Evolutionary conservation across 2,888 invertebrate genomes (phyloP), one percentile per base, ranked within the genome.

Genomic region (Atethmia centrago): DNA sequence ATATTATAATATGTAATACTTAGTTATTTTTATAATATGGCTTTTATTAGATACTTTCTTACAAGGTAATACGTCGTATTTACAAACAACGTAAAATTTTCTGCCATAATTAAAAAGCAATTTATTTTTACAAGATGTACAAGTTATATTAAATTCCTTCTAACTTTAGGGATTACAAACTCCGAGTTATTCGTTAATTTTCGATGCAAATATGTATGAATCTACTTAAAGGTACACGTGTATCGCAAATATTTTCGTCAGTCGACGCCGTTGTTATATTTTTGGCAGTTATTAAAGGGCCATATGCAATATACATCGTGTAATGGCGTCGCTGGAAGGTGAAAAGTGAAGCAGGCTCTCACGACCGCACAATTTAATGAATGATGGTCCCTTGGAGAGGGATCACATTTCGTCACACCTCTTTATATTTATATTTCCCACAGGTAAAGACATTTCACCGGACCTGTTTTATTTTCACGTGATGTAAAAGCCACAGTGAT

Each of bases 231-330:
- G 80, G 90, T 91, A 56, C 12, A 61, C 49, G 53, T 85, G 84
- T 88, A 89, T 89, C 88, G 89, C 45, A 71, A 93, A 91, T 91
- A 91, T 91, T 91, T 90, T 89, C 85, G 85, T 86, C 82, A 83
- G 85, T n/a, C 85, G 83, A 53, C 53, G 82, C 74, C 45, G 25
- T 83, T 79, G 68, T 28, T n/a, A 85, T 80, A 83, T 88, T 84
- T 83, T 77, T 65, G 74, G 63, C 79, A 87, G 78, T 80, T 85
- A 84, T 74, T 75, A 79, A 85, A 84, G 77, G 82, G 71, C 75
- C 14, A 21, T 40, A 31, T 19, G n/a, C 83, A 77, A 83, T 84
- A 73, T 83, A 87, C 82, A 82, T 86, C 74, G 19, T 87, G 84
- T 88, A 71, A 85, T 88, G 86, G 83, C 76, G 84, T 84, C 79